Percentiles rank a stretch among this genome's conserved stretches.
phyloP scores from a whole-genome alignment of 2,888 invertebrate genomes.

The Amphipyra berbera region DNA sequence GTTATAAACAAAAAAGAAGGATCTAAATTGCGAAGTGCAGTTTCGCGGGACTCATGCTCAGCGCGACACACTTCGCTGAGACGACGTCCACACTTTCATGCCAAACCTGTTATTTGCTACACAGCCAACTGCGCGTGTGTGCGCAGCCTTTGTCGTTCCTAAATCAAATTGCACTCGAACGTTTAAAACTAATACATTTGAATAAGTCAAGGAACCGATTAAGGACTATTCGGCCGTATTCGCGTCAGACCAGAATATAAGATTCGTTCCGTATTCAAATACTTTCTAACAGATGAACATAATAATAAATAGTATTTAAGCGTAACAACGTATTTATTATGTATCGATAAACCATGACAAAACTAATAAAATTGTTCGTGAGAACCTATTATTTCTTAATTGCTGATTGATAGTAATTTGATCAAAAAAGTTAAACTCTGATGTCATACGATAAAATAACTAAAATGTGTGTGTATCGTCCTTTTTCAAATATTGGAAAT shows the following conservation, averaged over 20 bases:
- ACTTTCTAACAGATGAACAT: slow-evolving; percentile 51
- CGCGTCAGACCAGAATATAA: slow-evolving; percentile 31
- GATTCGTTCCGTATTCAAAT: slow-evolving; percentile 48
- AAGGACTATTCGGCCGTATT: slow-evolving; percentile 33
- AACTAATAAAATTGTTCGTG: slow-evolving; percentile 58
- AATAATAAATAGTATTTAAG: slow-evolving; percentile 52
- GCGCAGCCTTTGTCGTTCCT: slow-evolving; percentile 65
- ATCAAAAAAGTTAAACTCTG: slow-evolving; percentile 30
- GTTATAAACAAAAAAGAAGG: slow-evolving; percentile 56
- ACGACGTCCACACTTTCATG: slow-evolving; percentile 70
- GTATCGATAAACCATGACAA: slow-evolving; percentile 58
- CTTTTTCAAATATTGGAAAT: neutral
- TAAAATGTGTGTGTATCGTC: neutral
- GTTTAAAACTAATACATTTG: slow-evolving; percentile 57
- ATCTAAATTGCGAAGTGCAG: slow-evolving; percentile 63
- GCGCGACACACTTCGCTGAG: slow-evolving; percentile 68
- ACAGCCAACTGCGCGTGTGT: slow-evolving; percentile 42
- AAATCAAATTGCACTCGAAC: slow-evolving; percentile 69
- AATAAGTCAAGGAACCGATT: slow-evolving; percentile 62
- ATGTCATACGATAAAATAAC: slow-evolving; percentile 37
- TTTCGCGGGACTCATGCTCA: slow-evolving; percentile 61
- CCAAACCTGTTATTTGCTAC: slow-evolving; percentile 71
- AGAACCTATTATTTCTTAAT: slow-evolving; percentile 52
- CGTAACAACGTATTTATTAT: slow-evolving; percentile 58
- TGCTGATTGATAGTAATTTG: slow-evolving; percentile 49